phyloP scores from a whole-genome alignment of 1,140 invertebrate species.

The Argopecten irradians region DNA sequence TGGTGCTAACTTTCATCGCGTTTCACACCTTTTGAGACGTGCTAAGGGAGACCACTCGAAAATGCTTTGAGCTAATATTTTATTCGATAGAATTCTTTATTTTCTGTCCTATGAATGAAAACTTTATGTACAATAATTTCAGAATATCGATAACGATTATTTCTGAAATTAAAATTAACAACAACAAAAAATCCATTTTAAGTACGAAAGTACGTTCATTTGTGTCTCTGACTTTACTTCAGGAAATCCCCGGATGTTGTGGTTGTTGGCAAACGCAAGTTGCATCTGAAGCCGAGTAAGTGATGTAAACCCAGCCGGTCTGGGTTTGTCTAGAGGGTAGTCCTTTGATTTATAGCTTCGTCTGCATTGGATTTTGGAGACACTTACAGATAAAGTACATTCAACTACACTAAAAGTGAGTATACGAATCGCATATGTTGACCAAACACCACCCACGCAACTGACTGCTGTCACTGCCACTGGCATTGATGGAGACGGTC shows the following conservation, averaged over 20 bases:
- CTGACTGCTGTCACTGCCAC: neutral
- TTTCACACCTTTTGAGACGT: too few species aligned
- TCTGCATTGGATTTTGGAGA: neutral
- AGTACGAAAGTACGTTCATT: neutral
- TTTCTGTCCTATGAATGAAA: too few species aligned
- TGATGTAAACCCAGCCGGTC: constrained; percentile 7
- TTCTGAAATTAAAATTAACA: too few species aligned
- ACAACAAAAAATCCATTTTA: neutral
- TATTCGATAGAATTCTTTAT: too few species aligned
- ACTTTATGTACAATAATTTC: too few species aligned
- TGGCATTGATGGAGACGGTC: too few species aligned
- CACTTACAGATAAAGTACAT: neutral
- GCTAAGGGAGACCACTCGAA: too few species aligned
- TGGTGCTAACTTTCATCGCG: too few species aligned
- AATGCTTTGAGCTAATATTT: too few species aligned
- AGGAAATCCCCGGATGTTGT: neutral
- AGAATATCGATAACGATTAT: too few species aligned
- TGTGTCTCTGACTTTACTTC: neutral
- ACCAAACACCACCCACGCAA: neutral
- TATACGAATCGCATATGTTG: constrained; percentile 3
- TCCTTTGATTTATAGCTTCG: neutral
- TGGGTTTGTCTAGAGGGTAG: neutral
- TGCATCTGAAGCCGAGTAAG: neutral
- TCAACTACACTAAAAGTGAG: neutral
- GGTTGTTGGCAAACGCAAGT: neutral